These are phyloP conservation scores for Heteromormyrus szaboi DNA, from an alignment of 2,797 vertebrate genomes.

Conservation along the genomic window DNA sequence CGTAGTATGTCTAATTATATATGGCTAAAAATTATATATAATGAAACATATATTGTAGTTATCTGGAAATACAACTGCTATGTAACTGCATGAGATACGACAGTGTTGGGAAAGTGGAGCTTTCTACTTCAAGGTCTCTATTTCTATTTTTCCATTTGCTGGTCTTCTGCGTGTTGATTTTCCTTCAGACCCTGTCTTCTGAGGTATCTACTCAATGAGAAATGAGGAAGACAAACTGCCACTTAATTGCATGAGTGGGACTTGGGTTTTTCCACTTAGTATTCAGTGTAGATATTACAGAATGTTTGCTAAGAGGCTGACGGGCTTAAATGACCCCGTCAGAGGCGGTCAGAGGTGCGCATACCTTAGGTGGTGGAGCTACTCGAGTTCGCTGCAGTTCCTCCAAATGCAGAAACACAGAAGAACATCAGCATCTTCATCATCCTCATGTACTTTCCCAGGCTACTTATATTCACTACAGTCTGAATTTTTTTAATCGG, in stretches of 20 bases:
- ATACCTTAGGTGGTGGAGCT: constrained; percentile 27
- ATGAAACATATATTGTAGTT: background rate
- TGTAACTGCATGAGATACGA: background rate
- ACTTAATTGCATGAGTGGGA: background rate
- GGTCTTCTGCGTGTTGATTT: background rate
- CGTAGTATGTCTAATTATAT: background rate
- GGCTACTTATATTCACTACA: background rate
- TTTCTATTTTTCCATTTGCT: background rate
- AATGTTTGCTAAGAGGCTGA: background rate
- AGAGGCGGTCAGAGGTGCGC: background rate
- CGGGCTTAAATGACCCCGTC: background rate
- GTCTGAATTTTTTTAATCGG: background rate
- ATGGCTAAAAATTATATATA: background rate
- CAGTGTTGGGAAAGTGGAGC: background rate
- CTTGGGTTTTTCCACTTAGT: background rate
- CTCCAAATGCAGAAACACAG: background rate
- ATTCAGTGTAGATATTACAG: background rate
- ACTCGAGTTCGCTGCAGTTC: constrained; percentile 30
- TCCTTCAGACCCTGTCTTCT: constrained; percentile 14
- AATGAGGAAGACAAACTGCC: background rate
- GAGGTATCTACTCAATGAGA: constrained; percentile 28
- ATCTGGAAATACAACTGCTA: background rate
- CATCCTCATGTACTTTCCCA: background rate
- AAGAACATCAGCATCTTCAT: constrained; percentile 2
- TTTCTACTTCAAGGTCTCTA: background rate